Evolutionary conservation across 2,888 invertebrate genomes (phyloP), one percentile per base, ranked within the genome.

Genomic region (Julus scandinavius): DNA sequence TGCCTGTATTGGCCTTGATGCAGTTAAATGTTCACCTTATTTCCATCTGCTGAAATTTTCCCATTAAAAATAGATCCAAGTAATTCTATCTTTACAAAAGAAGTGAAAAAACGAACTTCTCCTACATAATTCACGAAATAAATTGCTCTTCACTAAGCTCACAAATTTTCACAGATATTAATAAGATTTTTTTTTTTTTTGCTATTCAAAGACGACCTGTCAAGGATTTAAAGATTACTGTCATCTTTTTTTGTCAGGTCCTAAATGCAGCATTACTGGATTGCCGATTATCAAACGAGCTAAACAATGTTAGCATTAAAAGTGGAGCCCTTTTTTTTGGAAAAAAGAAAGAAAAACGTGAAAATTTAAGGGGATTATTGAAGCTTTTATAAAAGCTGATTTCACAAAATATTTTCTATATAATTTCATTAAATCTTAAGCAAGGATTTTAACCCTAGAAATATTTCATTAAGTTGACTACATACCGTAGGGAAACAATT

Each of bases 81-180:
- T 45, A 15, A 15, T 58, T 17, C 11, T 54, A 2, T 17, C 4
- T n/a, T 2, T 17, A 17, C 58, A 58, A 58, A 58, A 15, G 58
- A 58, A 58, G 58, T 58, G 58, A 54, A 54, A 9, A 54, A 9
- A 54, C 54, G 54, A 9, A 15, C 13, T 2, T 15, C 58, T 58
- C n/a, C 17, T 58, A 58, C 58, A 58, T 58, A 58, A 58, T 58
- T 58, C 58, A 58, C 17, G 58, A 58, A 58, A 58, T 58, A 58
- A 58, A 58, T 58, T 58, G 58, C 58, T 58, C 58, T 58, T 58
- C 58, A n/a, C 58, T 58, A 58, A 58, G 58, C 58, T n/a, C 58
- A n/a, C 58, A 58, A 58, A 58, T 17, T 58, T 58, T n/a, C 58
- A 17, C 58, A 17, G 58, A 58, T 58, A 58, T 58, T 58, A 58